Percentiles rank a stretch among this genome's conserved stretches.
Evolutionary conservation across 2,113 vertebrate species (phyloP).

Genomic region (Ranitomeya variabilis): DNA sequence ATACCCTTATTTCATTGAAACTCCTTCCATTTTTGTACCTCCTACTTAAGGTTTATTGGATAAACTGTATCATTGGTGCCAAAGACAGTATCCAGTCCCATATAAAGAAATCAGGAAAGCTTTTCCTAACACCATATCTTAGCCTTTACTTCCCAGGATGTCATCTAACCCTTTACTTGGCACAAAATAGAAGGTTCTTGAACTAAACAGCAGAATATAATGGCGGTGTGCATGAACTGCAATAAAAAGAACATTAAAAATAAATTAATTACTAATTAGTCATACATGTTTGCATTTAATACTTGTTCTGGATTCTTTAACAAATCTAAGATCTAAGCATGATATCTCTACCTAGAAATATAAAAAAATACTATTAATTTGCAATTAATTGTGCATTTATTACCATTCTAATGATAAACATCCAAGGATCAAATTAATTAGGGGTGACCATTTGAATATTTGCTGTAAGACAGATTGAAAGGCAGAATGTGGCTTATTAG

Average conservation of each 20-base stretch:
- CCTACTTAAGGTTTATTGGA: no score
- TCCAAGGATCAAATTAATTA: conserved; percentile 19
- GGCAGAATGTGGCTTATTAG: conserved; percentile 21
- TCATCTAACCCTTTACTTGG: not conserved
- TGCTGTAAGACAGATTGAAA: conserved; percentile 18
- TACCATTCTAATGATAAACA: not conserved
- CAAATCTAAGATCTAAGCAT: not conserved
- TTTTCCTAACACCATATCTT: not conserved
- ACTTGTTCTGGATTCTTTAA: not conserved
- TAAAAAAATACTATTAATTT: conserved; percentile 18
- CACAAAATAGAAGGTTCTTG: not conserved
- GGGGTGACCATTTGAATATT: conserved; percentile 31
- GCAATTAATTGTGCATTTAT: not conserved
- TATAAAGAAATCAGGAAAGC: not conserved
- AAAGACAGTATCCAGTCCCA: no score
- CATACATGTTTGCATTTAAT: not conserved
- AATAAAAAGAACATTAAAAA: not conserved
- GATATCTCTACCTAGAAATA: not conserved
- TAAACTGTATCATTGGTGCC: no score
- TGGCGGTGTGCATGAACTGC: not conserved
- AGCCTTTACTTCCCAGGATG: not conserved
- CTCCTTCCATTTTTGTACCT: no score
- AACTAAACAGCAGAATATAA: not conserved
- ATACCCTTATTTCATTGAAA: no score
- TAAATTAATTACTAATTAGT: not conserved